These are phyloP conservation scores for Drosophila atroscutellata DNA, from an alignment of 2,888 invertebrate species.

Conservation along the genomic window DNA sequence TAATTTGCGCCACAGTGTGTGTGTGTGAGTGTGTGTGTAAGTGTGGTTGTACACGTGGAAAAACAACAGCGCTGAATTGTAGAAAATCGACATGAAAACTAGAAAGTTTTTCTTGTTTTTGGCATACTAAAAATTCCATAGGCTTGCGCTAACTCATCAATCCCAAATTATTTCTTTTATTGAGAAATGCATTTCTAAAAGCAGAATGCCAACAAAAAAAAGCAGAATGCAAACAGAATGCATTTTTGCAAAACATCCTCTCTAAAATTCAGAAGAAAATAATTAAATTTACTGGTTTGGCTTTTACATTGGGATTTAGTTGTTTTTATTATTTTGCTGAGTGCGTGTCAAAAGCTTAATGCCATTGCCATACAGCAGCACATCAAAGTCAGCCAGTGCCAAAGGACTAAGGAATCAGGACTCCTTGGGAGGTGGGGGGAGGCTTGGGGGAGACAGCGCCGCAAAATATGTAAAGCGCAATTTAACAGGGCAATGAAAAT, in stretches of 20 bases:
- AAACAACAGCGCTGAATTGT: background rate
- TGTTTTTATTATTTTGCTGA: background rate
- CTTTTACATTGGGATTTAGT: background rate
- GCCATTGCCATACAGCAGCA: slow-evolving; percentile 40
- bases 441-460: slow-evolving; percentile 31
- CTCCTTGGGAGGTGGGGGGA: background rate
- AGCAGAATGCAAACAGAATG: background rate
- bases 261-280: background rate
- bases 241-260: background rate
- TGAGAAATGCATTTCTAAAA: background rate
- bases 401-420: slow-evolving; percentile 8
- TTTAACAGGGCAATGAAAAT: slow-evolving; percentile 69
- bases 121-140: background rate
- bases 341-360: slow-evolving; percentile 50
- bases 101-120: background rate
- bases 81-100: background rate
- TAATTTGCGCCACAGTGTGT: slow-evolving; percentile 57
- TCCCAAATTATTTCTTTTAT: background rate
- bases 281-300: background rate
- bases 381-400: slow-evolving; percentile 43
- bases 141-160: background rate
- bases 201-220: no score
- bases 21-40: slow-evolving; percentile 10
- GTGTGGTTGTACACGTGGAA: background rate
- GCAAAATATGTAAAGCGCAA: slow-evolving; percentile 75